Percentiles rank a stretch among this genome's conserved stretches.
These are phyloP conservation scores for Cheilosia urbana DNA, from an alignment of 2,888 invertebrate genomes.

Conservation along the genomic window DNA sequence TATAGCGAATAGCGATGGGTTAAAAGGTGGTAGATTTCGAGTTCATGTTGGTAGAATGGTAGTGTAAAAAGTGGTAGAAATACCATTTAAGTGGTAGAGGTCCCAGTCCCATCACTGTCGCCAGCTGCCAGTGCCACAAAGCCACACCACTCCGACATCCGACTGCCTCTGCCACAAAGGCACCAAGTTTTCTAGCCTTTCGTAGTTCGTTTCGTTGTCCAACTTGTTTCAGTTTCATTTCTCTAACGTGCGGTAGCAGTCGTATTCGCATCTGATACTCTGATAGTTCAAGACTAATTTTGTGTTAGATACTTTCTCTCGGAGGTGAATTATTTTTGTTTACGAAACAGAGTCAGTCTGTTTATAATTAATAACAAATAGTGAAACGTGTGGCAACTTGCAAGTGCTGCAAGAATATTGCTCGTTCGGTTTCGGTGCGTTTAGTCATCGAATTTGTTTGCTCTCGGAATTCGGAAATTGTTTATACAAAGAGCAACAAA, in stretches of 20 bases:
- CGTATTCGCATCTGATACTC: constrained; percentile 15
- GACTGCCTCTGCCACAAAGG: no score
- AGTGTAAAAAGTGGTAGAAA: no score
- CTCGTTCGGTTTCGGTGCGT: constrained; percentile 26
- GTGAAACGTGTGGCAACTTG: constrained; percentile 18
- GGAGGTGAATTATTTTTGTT: constrained; percentile 38
- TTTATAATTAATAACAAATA: background rate
- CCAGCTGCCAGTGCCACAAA: no score
- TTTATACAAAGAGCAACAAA: background rate
- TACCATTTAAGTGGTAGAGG: no score
- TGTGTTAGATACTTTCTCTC: constrained; percentile 14
- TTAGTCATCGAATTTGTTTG: constrained; percentile 25
- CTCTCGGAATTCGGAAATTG: background rate
- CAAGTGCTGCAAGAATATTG: constrained; percentile 25
- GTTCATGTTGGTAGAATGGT: no score
- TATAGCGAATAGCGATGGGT: no score
- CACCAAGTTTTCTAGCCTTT: constrained; percentile 20
- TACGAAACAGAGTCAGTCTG: constrained; percentile 17
- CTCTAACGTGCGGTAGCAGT: constrained; percentile 25
- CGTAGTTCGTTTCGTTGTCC: constrained; percentile 6
- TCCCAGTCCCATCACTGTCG: no score
- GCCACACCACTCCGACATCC: no score
- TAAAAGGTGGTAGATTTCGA: no score
- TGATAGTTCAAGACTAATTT: background rate
- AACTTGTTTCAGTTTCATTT: constrained; percentile 61